Evolutionary conservation across 2,888 invertebrate genomes (phyloP), one percentile per base, ranked within the genome.

Genomic region (Sicus ferrugineus): DNA sequence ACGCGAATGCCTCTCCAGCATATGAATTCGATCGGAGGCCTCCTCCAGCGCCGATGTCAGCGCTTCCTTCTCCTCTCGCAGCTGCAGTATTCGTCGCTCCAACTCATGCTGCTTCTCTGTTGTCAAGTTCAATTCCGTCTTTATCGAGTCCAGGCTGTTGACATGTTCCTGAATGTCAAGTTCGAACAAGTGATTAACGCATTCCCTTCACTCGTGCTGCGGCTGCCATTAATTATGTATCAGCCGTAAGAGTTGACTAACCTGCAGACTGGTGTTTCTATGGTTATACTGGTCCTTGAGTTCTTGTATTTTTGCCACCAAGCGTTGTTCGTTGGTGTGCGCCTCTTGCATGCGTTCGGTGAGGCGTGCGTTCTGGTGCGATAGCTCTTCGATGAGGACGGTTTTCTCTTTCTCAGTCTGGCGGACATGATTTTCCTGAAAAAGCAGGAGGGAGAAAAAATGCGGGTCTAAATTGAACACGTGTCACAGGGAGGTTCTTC

Each of bases 321-420:
- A 88, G 79, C 93, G 92, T 69, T 92, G 91, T 86, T 96, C 96
- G 62, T 90, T 89, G 73, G 90, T 89, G 61, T 92, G 90, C 4
- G 93, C 93, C 85, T 95, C 93, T 84, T 94, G 93, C 69, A 97
- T 89, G 85, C 96, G 95, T 66, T 89, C 89, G 9, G 95, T 94
- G 61, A 97, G 89, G 73, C 94, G 87, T 69, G 92, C 91, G 85
- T 97, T 97, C 86, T 97, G 97, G 72, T 94, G 93, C 31, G 93
- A 93, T 73, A 97, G 88, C 86, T 97, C 92, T 66, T 91, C 88
- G 72, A 97, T 92, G 70, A 96, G 87, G 73, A 89, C 88, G 72
- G 92, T 90, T 83, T 95, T 95, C 78, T 96, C 95, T 75, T 92
- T 89, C 82, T 93, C 93, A 75, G 85, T 83, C 73, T 84, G 85